Base-by-base conservation (phyloP, 2,888 invertebrate species). In the Linhomoeus sp. region DNA sequence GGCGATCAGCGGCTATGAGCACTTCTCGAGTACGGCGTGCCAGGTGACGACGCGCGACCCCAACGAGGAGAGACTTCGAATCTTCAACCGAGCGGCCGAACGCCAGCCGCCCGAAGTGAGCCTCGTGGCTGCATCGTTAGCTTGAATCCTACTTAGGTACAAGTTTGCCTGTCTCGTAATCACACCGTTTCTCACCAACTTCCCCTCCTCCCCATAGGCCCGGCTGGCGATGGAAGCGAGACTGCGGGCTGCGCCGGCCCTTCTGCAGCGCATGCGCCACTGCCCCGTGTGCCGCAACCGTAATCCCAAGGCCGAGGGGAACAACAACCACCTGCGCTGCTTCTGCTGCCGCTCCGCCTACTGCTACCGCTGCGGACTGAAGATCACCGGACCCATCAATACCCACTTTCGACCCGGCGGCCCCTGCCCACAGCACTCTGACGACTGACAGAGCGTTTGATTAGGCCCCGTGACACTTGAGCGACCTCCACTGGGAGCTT, bases 1-100 rank as follows among this genome's bases (percentile, higher is more conserved):
- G 20, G 22, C 15, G 3, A 50, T 51, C n/a, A 24, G 17, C 19
- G 50, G 50, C n/a, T 50, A 50, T 35, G 50, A 46, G n/a, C 50
- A 50, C 26, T 50, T 50, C 41, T 15, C n/a, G 17, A 12, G 12
- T n/a, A 14, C 14, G 7, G n/a, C 12, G 19, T 42, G 45, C 24
- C 43, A 7, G 7, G 12, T 45, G 25, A 17, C 12, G 9, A 12
- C 19, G 39, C 15, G 43, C 17, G 25, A 23, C 23, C 9, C 9
- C 15, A 7, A 20, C 14, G 42, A 23, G n/a, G n/a, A n/a, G n/a
- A n/a, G n/a, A n/a, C n/a, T n/a, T n/a, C n/a, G n/a, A n/a, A n/a
- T n/a, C n/a, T n/a, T n/a, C n/a, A n/a, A n/a, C n/a, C n/a, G n/a
- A n/a, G n/a, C n/a, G n/a, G n/a, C n/a, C n/a, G n/a, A n/a, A n/a